Evolutionary conservation across 2,888 invertebrate species (phyloP).

Genomic region (Bibio marci): DNA sequence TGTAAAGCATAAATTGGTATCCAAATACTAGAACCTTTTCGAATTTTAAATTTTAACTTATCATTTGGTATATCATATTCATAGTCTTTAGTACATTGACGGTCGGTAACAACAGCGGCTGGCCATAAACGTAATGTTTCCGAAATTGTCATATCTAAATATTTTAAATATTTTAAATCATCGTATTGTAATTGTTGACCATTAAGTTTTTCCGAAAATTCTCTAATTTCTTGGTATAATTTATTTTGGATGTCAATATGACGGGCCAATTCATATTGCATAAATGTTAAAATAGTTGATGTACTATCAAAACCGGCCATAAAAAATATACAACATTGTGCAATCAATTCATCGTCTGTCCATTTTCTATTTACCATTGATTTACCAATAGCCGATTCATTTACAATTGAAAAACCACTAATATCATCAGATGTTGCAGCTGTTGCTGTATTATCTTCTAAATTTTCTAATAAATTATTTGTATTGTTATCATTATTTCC

Average conservation of each 20-base stretch:
- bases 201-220: conserved; percentile 21
- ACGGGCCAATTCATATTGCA: conserved; percentile 28
- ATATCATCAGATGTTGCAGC: neutral
- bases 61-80: neutral
- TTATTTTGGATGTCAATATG: conserved; percentile 25
- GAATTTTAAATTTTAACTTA: neutral
- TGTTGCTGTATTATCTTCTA: no score
- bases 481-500: conserved; percentile 8
- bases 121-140: conserved; percentile 35
- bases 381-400: conserved; percentile 12
- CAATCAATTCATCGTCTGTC: conserved; percentile 10
- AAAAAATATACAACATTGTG: conserved; percentile 25
- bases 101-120: conserved; percentile 26
- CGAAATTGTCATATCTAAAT: conserved; percentile 43
- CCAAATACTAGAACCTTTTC: neutral
- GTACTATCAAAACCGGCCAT: conserved; percentile 32
- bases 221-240: conserved; percentile 31
- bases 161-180: conserved; percentile 35
- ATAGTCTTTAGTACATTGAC: neutral
- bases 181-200: conserved; percentile 33
- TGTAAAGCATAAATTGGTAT: neutral
- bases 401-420: conserved; percentile 11
- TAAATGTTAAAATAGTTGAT: conserved; percentile 27
- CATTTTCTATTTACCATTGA: conserved; percentile 14
- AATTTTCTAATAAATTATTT: no score